A percentile compares a stretch with the other conserved stretches of the same genome.
Conservation (phyloP, 2,113 vertebrate species). For the Zosterops pallidus region DNA sequence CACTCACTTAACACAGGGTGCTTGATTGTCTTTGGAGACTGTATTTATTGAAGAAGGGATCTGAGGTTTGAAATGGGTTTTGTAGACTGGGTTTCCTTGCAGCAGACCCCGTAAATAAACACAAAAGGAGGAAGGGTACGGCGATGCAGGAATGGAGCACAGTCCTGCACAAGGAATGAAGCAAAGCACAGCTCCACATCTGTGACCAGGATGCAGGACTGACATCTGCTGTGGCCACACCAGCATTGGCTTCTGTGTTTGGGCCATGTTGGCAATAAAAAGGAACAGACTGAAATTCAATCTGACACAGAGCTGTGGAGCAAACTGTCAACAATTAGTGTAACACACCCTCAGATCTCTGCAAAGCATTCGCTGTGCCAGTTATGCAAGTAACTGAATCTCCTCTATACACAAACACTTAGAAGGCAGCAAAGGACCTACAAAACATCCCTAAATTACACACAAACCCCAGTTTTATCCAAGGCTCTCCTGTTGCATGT, state of each 20-base stretch:
- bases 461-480: accelerated
- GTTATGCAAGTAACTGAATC: not conserved
- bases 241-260: not conserved
- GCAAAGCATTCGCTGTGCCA: not conserved
- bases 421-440: not conserved
- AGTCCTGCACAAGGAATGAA: not conserved
- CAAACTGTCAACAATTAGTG: not conserved
- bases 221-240: not conserved
- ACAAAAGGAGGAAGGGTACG: not conserved
- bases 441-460: not conserved
- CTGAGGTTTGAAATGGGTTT: not conserved
- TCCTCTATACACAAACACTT: not conserved
- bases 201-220: not conserved
- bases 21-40: not conserved
- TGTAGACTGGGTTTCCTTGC: not conserved
- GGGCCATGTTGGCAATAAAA: not conserved
- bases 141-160: not conserved
- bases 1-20: not conserved
- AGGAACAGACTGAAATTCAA: not conserved
- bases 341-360: not conserved
- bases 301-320: not conserved
- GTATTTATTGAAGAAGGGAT: not conserved
- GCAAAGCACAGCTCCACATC: not conserved
- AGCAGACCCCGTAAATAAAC: not conserved
- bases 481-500: not conserved